phyloP scores from a whole-genome alignment of 2,113 vertebrate genomes.

The Taxidea taxus region DNA sequence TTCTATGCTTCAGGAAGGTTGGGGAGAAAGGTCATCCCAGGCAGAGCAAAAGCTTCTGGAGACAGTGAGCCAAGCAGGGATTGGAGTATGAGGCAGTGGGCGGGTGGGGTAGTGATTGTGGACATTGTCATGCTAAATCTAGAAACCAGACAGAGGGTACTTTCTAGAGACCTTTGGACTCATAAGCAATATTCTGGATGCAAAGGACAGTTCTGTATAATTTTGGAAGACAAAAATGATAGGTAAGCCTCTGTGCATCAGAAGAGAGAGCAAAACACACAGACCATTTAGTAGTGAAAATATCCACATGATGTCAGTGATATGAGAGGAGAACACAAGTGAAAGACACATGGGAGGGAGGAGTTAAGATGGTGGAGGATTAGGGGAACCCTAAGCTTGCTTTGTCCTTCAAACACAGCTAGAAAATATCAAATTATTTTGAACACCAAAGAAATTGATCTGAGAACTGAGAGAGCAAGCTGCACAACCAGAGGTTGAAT shows the following conservation, averaged over 20 bases:
- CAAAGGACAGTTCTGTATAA: neutral
- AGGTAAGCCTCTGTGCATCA: neutral
- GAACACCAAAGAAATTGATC: neutral
- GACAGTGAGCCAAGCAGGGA: neutral
- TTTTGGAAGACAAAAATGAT: neutral
- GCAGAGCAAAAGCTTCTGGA: neutral
- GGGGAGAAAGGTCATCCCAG: neutral
- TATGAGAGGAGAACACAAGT: neutral
- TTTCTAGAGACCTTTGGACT: neutral
- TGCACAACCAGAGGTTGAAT: neutral
- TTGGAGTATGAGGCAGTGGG: rapidly evolving
- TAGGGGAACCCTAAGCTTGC: neutral
- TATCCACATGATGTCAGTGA: rapidly evolving
- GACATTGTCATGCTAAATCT: neutral
- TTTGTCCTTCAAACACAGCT: neutral
- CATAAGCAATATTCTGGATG: neutral
- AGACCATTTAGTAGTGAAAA: too few relatives aligned
- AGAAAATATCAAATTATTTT: neutral
- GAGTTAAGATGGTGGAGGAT: neutral
- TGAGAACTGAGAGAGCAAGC: neutral
- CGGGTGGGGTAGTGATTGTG: neutral
- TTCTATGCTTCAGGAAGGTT: too few relatives aligned
- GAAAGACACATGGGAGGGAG: neutral
- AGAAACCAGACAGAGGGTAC: neutral
- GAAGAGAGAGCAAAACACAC: neutral